Conservation (phyloP, 1,140 invertebrate species). For the Lucilia sericata region DNA sequence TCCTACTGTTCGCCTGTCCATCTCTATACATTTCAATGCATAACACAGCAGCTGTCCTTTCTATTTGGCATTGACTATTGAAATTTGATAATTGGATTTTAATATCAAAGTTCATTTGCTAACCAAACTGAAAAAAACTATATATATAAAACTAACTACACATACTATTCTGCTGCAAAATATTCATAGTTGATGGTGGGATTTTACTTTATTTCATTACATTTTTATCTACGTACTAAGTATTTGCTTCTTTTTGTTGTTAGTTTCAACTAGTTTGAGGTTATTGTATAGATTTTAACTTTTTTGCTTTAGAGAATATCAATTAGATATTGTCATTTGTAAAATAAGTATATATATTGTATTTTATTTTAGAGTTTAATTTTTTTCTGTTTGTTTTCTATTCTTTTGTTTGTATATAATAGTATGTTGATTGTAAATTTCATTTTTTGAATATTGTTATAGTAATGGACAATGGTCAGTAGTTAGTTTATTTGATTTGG, state of each 20-base stretch:
- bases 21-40: background rate
- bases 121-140: background rate
- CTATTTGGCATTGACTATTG: constrained; percentile 19
- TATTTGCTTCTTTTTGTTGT: background rate
- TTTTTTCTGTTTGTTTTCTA: background rate
- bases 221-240: background rate
- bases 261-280: background rate
- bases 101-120: constrained; percentile 34
- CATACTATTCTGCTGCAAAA: background rate
- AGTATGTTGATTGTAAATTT: too few species aligned
- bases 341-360: background rate
- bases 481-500: background rate
- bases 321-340: constrained; percentile 8
- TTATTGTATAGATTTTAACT: background rate
- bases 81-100: constrained; percentile 41
- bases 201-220: background rate
- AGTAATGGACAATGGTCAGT: background rate
- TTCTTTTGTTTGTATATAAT: background rate
- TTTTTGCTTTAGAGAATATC: background rate
- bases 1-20: background rate
- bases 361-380: background rate
- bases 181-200: background rate
- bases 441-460: background rate
- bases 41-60: background rate
- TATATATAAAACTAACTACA: too few species aligned